These are phyloP conservation scores for Microcebus ravelobensis DNA, from an alignment of 2,113 vertebrate species.

Conservation along the genomic window DNA sequence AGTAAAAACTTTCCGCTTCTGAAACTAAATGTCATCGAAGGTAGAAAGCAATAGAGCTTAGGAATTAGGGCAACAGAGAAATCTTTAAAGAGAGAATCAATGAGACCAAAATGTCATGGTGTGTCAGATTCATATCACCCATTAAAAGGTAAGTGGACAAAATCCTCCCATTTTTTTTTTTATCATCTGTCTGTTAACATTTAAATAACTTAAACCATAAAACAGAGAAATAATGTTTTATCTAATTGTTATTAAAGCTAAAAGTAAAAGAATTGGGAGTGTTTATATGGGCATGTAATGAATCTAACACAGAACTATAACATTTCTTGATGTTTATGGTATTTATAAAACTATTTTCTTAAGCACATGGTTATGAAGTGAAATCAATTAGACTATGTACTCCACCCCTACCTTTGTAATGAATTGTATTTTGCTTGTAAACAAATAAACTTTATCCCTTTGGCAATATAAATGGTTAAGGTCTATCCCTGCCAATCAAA, in stretches of 20 bases:
- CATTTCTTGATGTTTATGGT: not conserved
- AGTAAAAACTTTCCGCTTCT: constrained; percentile 38
- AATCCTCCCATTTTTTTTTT: constrained; percentile 56
- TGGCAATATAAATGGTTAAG: not conserved
- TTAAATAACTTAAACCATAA: constrained; percentile 56
- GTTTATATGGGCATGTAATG: not conserved
- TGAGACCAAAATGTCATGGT: not conserved
- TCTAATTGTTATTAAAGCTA: constrained; percentile 7
- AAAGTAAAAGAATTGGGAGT: not conserved
- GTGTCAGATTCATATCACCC: constrained; percentile 59
- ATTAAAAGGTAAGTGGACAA: constrained; percentile 57
- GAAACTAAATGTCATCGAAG: constrained; percentile 49
- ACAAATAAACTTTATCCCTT: not conserved
- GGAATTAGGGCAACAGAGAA: constrained; percentile 48
- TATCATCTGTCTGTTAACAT: constrained; percentile 49
- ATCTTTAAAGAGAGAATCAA: constrained; percentile 64
- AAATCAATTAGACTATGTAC: not conserved
- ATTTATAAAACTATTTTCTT: not conserved
- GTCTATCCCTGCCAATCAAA: not conserved
- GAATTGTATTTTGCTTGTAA: not conserved
- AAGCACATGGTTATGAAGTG: not conserved
- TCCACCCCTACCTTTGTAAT: not conserved
- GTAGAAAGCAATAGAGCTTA: constrained; percentile 27
- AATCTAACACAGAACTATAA: not conserved
- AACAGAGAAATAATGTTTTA: not conserved